Evolutionary conservation across 2,113 vertebrate genomes (phyloP).

Genomic region (Oncorhynchus keta): DNA sequence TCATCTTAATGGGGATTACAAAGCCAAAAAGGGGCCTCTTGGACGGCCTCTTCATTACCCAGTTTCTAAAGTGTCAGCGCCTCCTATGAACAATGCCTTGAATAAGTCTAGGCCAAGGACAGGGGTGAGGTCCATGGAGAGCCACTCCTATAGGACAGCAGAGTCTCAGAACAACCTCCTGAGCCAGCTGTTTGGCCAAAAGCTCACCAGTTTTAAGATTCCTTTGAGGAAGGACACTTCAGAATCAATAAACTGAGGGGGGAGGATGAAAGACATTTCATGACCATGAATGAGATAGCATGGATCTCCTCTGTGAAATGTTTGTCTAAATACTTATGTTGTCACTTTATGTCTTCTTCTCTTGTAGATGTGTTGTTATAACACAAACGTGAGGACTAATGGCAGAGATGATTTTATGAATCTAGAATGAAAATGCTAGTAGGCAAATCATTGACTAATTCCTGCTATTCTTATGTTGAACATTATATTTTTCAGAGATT

Average conservation of each 20-base stretch:
- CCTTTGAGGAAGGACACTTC: conserved; percentile 92
- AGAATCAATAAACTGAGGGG: conserved; percentile 79
- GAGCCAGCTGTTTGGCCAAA: conserved; percentile 96
- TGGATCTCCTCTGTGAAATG: conserved; percentile 83
- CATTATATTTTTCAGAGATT: conserved; percentile 75
- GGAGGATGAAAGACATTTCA: conserved; percentile 65
- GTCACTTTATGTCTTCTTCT: conserved; percentile 81
- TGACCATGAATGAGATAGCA: conserved; percentile 87
- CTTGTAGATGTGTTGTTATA: conserved; percentile 81
- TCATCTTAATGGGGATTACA: conserved; percentile 76
- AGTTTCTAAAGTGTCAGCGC: conserved; percentile 76
- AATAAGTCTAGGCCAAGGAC: conserved; percentile 73
- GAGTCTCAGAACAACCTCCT: conserved; percentile 95
- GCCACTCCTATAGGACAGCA: conserved; percentile 83
- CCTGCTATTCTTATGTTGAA: conserved; percentile 74
- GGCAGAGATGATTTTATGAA: conserved; percentile 79
- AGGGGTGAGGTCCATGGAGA: conserved; percentile 71
- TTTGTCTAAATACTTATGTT: conserved; percentile 72
- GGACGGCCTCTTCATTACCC: conserved; percentile 76
- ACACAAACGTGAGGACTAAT: conserved; percentile 79
- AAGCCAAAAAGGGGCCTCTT: conserved; percentile 76
- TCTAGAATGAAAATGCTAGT: conserved; percentile 73
- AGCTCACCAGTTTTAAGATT: conserved; percentile 98
- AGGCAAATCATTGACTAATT: conserved; percentile 71
- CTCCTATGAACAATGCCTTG: conserved; percentile 74